Percentiles rank a stretch among this genome's conserved stretches.
Conservation (phyloP, 2,797 vertebrate genomes). For the Melanotaenia maccullochi region DNA sequence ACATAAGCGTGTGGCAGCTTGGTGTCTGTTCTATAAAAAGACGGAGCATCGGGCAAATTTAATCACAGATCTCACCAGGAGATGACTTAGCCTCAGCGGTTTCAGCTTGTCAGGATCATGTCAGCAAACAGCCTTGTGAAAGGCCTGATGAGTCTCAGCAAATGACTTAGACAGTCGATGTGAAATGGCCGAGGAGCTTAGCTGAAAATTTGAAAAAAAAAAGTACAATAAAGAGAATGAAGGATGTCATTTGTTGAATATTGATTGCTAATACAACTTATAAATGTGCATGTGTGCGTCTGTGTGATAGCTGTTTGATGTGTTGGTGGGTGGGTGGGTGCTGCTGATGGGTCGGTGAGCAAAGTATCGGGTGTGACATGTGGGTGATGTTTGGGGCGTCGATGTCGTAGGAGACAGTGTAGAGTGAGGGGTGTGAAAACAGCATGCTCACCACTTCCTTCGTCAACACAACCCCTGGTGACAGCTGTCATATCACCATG, state of each 20-base stretch:
- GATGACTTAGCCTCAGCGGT: conserved; percentile 36
- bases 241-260: conserved; percentile 40
- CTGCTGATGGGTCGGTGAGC: conserved; percentile 20
- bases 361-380: conserved; percentile 46
- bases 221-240: conserved; percentile 14
- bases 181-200: conserved; percentile 1
- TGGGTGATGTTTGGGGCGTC: conserved; percentile 60
- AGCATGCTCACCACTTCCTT: conserved; percentile 34
- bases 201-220: background rate
- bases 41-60: conserved; percentile 30
- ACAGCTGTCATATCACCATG: conserved; percentile 64
- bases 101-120: conserved; percentile 36
- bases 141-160: background rate
- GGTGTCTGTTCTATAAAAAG: conserved; percentile 53
- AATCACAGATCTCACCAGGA: conserved; percentile 61
- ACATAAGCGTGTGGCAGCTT: conserved; percentile 20
- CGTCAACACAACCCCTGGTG: conserved; percentile 56
- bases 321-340: conserved; percentile 12
- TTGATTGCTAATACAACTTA: conserved; percentile 10
- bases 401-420: conserved; percentile 38
- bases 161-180: conserved; percentile 23
- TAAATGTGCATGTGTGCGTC: background rate
- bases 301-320: conserved; percentile 8
- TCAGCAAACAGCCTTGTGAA: conserved; percentile 28
- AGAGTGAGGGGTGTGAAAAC: conserved; percentile 60